These are phyloP conservation scores for Drosophila tani DNA, from an alignment of 1,140 invertebrate species.

Conservation along the genomic window DNA sequence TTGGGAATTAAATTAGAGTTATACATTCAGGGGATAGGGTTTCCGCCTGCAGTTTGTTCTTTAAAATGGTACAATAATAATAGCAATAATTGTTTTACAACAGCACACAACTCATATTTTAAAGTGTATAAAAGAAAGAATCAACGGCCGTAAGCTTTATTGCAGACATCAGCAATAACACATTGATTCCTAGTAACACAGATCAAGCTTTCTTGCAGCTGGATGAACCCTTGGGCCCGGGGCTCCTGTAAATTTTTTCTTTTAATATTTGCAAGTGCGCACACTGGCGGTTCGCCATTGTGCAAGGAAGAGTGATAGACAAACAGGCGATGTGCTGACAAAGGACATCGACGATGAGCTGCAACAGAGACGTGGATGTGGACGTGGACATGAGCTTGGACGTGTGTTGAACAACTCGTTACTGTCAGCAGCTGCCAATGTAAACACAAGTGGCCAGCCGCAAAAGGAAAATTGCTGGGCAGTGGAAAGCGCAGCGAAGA, in stretches of 20 bases:
- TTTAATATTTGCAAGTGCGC: slow-evolving; percentile 69
- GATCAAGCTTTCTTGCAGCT: slow-evolving; percentile 18
- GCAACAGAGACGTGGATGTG: slow-evolving; percentile 42
- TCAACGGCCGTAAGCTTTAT: slow-evolving; percentile 31
- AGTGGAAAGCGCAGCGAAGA: slow-evolving; percentile 52
- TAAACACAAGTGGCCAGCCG: slow-evolving; percentile 80
- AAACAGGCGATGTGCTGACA: slow-evolving; percentile 78
- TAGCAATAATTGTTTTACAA: too few relatives aligned
- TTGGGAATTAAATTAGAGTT: background rate
- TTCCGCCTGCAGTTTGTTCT: too few relatives aligned
- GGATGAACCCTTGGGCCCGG: slow-evolving; percentile 12
- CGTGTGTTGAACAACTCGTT: slow-evolving; percentile 80
- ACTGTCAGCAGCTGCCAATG: slow-evolving; percentile 80
- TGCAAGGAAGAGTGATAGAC: slow-evolving; percentile 67
- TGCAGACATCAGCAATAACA: slow-evolving; percentile 71
- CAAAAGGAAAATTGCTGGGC: slow-evolving; percentile 65
- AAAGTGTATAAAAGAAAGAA: background rate
- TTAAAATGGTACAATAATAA: background rate
- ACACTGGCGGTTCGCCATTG: slow-evolving; percentile 31
- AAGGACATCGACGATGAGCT: slow-evolving; percentile 68
- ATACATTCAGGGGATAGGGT: too few relatives aligned
- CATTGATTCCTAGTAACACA: slow-evolving; percentile 59
- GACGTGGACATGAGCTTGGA: slow-evolving; percentile 44
- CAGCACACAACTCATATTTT: background rate
- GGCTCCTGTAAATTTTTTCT: slow-evolving; percentile 39